Percentiles rank a stretch among this genome's conserved stretches.
phyloP scores from a whole-genome alignment of 2,888 invertebrate genomes.

The Halocaridina rubra region DNA sequence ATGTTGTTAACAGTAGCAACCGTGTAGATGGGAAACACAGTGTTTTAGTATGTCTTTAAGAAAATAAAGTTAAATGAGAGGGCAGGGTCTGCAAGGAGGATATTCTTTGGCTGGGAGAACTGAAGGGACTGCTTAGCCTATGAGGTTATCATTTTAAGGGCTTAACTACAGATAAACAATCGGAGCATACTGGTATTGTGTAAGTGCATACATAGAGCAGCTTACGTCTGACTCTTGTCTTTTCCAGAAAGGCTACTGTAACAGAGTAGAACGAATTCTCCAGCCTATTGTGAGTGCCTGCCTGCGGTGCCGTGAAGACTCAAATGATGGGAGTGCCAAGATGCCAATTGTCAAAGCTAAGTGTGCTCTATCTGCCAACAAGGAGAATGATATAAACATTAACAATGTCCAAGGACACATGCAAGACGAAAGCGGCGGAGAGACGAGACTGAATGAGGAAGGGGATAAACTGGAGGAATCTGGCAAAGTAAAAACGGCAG shows the following conservation, averaged over 20 bases:
- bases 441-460: background rate
- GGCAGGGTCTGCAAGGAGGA: too few relatives aligned
- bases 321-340: background rate
- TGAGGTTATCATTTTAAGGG: too few relatives aligned
- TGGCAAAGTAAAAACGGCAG: background rate
- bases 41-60: too few relatives aligned
- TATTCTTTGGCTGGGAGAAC: too few relatives aligned
- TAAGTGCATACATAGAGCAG: too few relatives aligned
- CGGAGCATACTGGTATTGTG: too few relatives aligned
- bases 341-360: background rate
- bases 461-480: background rate
- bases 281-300: background rate
- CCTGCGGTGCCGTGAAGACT: background rate
- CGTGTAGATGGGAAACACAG: too few relatives aligned
- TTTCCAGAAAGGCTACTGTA: constrained; percentile 49
- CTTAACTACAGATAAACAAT: too few relatives aligned
- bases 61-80: too few relatives aligned
- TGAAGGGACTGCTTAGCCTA: too few relatives aligned
- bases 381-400: constrained; percentile 38
- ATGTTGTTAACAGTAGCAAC: too few relatives aligned
- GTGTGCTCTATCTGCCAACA: constrained; percentile 11
- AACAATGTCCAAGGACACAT: background rate
- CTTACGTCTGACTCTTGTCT: too few relatives aligned
- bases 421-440: background rate
- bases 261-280: constrained; percentile 32